phyloP scores from a whole-genome alignment of 2,797 vertebrate species.

The Simalia tracyae region DNA sequence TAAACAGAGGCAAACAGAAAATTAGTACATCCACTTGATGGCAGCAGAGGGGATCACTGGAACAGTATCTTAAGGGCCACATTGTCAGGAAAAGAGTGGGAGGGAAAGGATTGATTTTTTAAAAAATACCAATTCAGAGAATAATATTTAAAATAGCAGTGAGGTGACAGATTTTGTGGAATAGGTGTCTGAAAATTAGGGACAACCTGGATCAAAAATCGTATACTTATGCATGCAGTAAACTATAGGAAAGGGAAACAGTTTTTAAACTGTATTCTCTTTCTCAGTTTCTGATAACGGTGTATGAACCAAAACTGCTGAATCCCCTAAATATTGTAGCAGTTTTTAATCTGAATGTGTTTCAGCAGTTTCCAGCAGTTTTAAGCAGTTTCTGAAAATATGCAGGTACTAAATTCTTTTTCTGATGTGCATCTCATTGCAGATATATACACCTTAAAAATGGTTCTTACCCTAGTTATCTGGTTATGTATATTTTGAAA shows the following conservation, averaged over 20 bases:
- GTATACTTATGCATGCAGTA: too few relatives aligned
- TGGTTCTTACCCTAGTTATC: constrained; percentile 17
- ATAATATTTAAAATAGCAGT: neutral
- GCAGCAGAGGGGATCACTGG: neutral
- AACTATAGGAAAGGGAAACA: neutral
- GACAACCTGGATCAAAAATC: neutral
- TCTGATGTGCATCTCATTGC: neutral
- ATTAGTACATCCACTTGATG: neutral
- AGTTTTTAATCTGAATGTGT: neutral
- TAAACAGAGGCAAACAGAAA: neutral
- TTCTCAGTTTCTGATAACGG: neutral
- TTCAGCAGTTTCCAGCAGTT: neutral
- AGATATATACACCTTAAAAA: neutral
- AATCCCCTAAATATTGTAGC: neutral
- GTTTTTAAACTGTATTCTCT: neutral
- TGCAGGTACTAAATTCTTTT: neutral
- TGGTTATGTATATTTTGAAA: constrained; percentile 34
- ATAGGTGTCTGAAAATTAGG: neutral
- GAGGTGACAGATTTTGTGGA: neutral
- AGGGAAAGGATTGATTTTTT: neutral
- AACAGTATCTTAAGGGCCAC: neutral
- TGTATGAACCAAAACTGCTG: neutral
- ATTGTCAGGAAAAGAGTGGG: neutral
- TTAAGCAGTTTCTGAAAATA: neutral
- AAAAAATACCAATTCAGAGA: neutral